Evolutionary conservation across 2,797 vertebrate genomes (phyloP).

Genomic region (Neomorphus geoffroyi): DNA sequence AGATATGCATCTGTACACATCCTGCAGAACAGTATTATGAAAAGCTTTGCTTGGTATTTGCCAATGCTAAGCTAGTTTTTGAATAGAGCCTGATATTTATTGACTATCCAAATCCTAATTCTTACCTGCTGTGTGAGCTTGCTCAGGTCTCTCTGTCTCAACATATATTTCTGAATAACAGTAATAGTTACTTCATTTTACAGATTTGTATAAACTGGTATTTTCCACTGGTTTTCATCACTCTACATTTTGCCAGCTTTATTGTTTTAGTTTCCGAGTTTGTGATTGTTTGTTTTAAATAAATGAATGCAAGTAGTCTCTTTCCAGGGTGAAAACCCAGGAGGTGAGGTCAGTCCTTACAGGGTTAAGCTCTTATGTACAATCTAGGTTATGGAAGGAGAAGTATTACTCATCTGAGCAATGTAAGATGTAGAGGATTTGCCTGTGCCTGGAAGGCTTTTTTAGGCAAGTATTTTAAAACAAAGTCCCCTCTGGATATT

Average conservation of each 20-base stretch:
- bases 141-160: background rate
- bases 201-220: background rate
- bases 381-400: background rate
- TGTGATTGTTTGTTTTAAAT: background rate
- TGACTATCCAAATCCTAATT: background rate
- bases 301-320: background rate
- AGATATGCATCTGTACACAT: background rate
- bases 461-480: background rate
- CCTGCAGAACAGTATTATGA: background rate
- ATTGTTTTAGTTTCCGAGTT: background rate
- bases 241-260: background rate
- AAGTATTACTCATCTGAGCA: background rate
- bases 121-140: background rate
- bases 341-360: background rate
- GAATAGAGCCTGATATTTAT: background rate
- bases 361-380: background rate
- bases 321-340: background rate
- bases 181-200: background rate
- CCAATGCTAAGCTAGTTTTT: background rate
- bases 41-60: background rate
- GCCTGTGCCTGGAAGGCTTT: background rate
- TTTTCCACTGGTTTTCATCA: background rate
- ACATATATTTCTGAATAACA: background rate
- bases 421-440: background rate
- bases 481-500: background rate